Conservation (phyloP, 2,888 invertebrate genomes). For the Gastrophysa polygoni region DNA sequence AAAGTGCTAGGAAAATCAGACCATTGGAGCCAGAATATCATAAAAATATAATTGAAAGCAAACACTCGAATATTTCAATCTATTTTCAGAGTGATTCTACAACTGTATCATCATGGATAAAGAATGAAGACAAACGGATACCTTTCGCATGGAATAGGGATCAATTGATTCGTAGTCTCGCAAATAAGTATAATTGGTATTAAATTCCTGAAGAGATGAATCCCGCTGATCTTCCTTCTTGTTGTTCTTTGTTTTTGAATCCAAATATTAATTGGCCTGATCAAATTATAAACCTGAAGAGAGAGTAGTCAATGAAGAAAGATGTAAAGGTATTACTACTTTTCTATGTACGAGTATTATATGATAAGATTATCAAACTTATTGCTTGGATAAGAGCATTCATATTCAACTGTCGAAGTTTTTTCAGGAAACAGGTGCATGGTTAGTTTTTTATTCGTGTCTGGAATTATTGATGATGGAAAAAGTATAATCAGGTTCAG, state of each 20-base stretch:
- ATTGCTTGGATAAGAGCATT: not conserved
- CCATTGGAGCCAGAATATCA: conserved; percentile 1
- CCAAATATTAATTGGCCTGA: not conserved
- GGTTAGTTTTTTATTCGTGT: not conserved
- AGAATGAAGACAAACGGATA: conserved; percentile 21
- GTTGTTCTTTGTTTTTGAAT: conserved; percentile 1
- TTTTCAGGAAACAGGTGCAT: not conserved
- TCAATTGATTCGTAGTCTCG: conserved; percentile 25
- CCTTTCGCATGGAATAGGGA: conserved; percentile 34
- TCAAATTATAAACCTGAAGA: not conserved
- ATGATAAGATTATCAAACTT: not conserved
- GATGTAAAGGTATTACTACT: conserved; percentile 3
- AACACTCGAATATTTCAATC: not conserved
- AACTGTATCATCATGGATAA: conserved; percentile 30
- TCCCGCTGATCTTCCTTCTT: conserved; percentile 22
- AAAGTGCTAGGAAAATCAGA: no score
- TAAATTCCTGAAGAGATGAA: conserved; percentile 23
- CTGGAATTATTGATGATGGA: not conserved
- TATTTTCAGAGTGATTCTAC: conserved; percentile 34
- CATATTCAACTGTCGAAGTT: not conserved
- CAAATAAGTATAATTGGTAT: conserved; percentile 21
- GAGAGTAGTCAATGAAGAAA: no score
- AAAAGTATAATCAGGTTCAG: not conserved
- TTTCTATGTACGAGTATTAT: not conserved
- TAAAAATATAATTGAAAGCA: not conserved